Base-by-base conservation (phyloP, 64 coral and sea anemone species). In the Stichodactyla mertensii region DNA sequence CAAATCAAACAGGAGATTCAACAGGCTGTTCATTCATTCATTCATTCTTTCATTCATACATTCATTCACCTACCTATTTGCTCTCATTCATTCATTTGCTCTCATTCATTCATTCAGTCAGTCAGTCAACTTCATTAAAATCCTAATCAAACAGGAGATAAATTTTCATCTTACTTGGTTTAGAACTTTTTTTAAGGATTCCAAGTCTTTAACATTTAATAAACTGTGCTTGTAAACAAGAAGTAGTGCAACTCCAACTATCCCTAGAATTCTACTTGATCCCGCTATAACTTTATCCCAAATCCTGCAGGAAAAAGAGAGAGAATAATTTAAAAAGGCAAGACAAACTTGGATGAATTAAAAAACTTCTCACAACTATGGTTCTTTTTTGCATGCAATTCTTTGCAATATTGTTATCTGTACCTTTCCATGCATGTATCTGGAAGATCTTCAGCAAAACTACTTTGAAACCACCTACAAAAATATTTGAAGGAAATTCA, bases 351-450 rank as follows among this genome's bases (percentile, higher is more conserved):
- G 36, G 36, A 45, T 45, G 36, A 45, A 45, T 45, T 1, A 45
- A 2, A 45, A 16, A 16, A 59, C 57, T 1, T 59, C 15, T 10
- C 15, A 59, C 57, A 59, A 2, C 57, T 59, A 59, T 10, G 4
- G 57, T 52, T 12, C 52, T 31, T 61, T 45, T 45, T 45, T 45
- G 36, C 36, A 45, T 45, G 36, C 36, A 45, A 45, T 45, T 45
- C 36, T 45, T 45, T 45, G 36, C 36, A 45, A 3, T 3, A 45
- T 45, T 67, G 8, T 13, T 14, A 45, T 19, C 26, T 83, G 36
- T 52, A 96, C 94, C 94, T 96, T 86, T 96, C 94, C 88, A 96
- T 92, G 54, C 94, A 90, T 10, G 94, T 88, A 92, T 96, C 94
- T 51, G 94, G 84, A 57, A 96, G 86, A 85, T 96, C 91, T 71